Evolutionary conservation across 2,797 vertebrate species (phyloP), one percentile per base, ranked within the genome.

Genomic region (Hylomyscus alleni): DNA sequence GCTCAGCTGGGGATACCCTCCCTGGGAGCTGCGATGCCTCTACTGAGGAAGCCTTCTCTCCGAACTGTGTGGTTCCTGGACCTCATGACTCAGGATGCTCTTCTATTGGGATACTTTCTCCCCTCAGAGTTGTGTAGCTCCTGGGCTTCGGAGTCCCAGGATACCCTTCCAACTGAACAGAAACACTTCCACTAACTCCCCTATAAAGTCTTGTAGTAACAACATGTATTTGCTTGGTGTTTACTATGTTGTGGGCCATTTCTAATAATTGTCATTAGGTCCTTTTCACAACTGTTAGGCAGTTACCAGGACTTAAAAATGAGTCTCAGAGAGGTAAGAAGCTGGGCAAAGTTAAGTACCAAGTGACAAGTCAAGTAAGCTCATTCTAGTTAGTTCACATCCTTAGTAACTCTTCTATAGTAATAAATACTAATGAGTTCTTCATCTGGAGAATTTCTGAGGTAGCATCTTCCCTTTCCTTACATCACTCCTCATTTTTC

Each of bases 321-420:
- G 77, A 94, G 34, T 58, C 80, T 93, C 52, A 77, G 62, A 91
- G 58, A 84, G 15, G 20, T 15, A 72, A 50, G 56, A 92, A 92
- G 5, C 9, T 50, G 24, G 29, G 31, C 22, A 72, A 77, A 31
- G 40, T n/a, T 37, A 82, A 88, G 14, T n/a, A 5, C 17, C 10
- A 83, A 93, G 6, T 52, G 93, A 65, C 31, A 80, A 22, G 52
- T 44, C 29, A 60, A 60, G 77, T 29, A 54, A 86, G 19, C 75
- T 26, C 58, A 81, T 34, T 37, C 24, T 60, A 67, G 60, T 37
- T 85, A 86, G 19, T 80, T 26, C 58, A 81, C 34, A 29, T 9
- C 65, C 37, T 85, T 90, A 76, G 10, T 81, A 93, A 84, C 15
- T 67, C 69, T 26, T 34, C 37, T 77, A 65, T 11, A 82, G 62